Evolutionary conservation across 2,113 vertebrate genomes (phyloP), one percentile per base, ranked within the genome.

Genomic region (Verasper variegatus): DNA sequence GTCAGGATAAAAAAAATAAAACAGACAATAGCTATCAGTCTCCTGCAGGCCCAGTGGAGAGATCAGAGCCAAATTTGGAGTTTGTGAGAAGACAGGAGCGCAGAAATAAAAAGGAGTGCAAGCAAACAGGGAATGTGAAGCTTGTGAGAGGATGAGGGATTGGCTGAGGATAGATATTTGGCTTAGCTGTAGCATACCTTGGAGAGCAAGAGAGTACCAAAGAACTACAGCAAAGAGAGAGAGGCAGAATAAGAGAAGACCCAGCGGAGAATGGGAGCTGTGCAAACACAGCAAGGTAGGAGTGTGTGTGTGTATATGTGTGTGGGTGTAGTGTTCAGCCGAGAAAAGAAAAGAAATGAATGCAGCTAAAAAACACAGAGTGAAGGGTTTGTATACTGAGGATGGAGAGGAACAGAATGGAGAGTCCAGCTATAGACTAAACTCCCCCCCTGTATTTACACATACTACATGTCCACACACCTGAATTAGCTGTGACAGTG

Each of bases 171-270:
- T 2, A 59, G 37, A 71, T 71, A 51, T 79, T 68, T 68, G 49
- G 76, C 62, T 79, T 71, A 56, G n/a, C 66, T 81, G 65, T 31
- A 56, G 68, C 45, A 70, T 40, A 68, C 66, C 78, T 64, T 3
- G 35, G 63, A 79, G 59, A 83, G 68, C 45, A 21, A 37, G 49
- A 47, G 51, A 55, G 57, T 18, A 83, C 74, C 47, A 68, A 18
- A 57, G 63, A 31, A 68, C 52, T 54, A 77, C 15, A 66, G 79
- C n/a, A 69, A 35, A 35, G 70, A 64, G 49, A n/a, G n/a, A 67
- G 37, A n/a, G 20, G 17, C 20, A 73, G 45, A 68, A 78, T 45
- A 74, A 73, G 71, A 81, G 70, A 9, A 68, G 49, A 72, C 52
- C 47, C 63, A 52, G 72, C 5, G 24, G 68, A 72, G 12, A 66